A percentile compares a stretch with the other conserved stretches of the same genome.
Evolutionary conservation across 2,113 vertebrate species (phyloP).

Genomic region (Onychostruthus taczanowskii): DNA sequence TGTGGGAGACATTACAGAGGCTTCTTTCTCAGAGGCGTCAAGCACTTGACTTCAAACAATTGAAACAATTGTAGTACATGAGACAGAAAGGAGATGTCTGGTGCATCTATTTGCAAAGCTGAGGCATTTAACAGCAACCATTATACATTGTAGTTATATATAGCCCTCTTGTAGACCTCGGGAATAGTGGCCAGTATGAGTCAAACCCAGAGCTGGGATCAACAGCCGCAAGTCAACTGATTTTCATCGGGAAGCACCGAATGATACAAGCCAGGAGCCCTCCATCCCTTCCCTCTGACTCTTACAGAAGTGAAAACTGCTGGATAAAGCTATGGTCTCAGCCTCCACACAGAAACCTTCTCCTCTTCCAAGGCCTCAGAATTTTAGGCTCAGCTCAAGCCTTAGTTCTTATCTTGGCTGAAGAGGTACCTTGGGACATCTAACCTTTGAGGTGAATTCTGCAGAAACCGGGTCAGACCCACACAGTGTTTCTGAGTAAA

Average conservation of each 20-base stretch:
- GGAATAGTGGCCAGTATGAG: background rate
- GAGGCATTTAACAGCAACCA: conserved; percentile 24
- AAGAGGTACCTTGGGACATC: background rate
- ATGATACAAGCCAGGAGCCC: background rate
- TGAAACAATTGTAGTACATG: background rate
- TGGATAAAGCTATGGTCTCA: background rate
- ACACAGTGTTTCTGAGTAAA: background rate
- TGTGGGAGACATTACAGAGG: conserved; percentile 26
- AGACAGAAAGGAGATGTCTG: conserved; percentile 46
- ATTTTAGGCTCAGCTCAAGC: background rate
- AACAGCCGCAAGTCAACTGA: background rate
- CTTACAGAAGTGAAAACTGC: background rate
- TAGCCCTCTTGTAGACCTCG: conserved; percentile 5
- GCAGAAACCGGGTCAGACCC: background rate
- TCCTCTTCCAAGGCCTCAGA: background rate
- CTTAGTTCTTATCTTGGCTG: background rate
- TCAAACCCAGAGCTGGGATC: conserved; percentile 10
- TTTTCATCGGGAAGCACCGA: background rate
- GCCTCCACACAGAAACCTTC: background rate
- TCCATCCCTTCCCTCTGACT: background rate
- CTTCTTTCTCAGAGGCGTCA: conserved; percentile 48
- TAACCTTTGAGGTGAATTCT: background rate
- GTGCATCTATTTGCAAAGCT: conserved; percentile 22
- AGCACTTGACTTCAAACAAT: conserved; percentile 46
- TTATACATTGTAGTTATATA: conserved; percentile 48